Evolutionary conservation across 2,888 invertebrate genomes (phyloP).

Genomic region (Cheilosia vernalis): DNA sequence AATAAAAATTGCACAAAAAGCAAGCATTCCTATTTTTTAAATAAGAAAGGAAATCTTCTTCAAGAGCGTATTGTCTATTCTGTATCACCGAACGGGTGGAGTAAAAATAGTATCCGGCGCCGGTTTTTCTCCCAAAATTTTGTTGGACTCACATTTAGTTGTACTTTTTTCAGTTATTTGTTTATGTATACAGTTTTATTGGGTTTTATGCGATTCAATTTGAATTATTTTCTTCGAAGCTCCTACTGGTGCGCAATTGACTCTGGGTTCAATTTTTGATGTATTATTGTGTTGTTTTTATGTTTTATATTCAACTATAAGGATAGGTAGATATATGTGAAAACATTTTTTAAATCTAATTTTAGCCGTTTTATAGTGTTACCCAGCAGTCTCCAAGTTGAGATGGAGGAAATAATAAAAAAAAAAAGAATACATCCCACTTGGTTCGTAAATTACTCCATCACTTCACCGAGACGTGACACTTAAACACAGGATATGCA

Average conservation of each 20-base stretch:
- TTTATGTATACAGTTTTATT: constrained; percentile 19
- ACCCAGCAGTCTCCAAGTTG: background rate
- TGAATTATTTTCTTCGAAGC: background rate
- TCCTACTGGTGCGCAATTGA: constrained; percentile 1
- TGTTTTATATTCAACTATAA: background rate
- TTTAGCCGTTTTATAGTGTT: constrained; percentile 21
- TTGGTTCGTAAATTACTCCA: constrained; percentile 68
- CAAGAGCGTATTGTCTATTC: constrained; percentile 49
- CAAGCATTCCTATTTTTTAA: background rate
- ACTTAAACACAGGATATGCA: constrained; percentile 71
- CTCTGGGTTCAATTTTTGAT: background rate
- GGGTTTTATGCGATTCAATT: constrained; percentile 33
- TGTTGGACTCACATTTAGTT: background rate
- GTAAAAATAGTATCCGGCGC: constrained; percentile 62
- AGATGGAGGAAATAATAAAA: background rate
- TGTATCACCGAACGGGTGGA: constrained; percentile 17
- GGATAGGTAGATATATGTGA: background rate
- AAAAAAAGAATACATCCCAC: constrained; percentile 31
- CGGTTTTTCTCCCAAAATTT: constrained; percentile 53
- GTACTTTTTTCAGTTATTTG: constrained; percentile 12
- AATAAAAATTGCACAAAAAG: constrained; percentile 18
- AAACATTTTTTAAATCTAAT: constrained; percentile 1
- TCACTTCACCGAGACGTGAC: constrained; percentile 62
- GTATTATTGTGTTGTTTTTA: background rate
- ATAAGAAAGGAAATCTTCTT: constrained; percentile 17